Base-by-base conservation (phyloP, 2,888 invertebrate genomes). In the Eurytoma adleriae region DNA sequence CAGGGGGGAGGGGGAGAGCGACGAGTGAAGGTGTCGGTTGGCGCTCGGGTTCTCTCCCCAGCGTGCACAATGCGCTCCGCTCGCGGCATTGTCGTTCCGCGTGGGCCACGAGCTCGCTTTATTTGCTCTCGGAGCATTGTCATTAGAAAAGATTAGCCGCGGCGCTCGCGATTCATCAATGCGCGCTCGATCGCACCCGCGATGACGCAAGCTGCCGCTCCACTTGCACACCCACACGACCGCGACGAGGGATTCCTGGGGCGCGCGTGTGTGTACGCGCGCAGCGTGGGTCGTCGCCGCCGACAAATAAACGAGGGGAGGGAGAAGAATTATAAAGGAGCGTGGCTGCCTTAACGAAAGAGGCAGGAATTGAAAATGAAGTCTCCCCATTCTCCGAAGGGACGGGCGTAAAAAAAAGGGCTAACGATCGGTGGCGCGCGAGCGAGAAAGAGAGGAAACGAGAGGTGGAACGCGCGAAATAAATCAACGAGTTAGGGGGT, bases 401-500 rank as follows among this genome's bases (percentile, higher is more conserved):
- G 70, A 56, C 54, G 13, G 16, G 13, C 20, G 14, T 30, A 72
- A 68, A 64, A 68, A 64, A 79, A 75, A 66, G 64, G 69, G 66
- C 64, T 79, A 79, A 79, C 79, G 79, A 79, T 40, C 10, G 40
- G 10, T 40, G 40, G 40, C 40, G 40, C 40, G 79, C 61, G 59
- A 52, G 66, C 30, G 48, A 24, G 40, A 27, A 59, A 73, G 40
- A 27, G 67, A 73, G 68, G 68, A 74, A 75, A 73, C 52, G 78
- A 78, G 72, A 78, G 78, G 64, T 62, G 48, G 70, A 66, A 56
- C 57, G 62, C 79, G 75, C 74, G 69, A 79, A 79, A 79, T 79
- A 79, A 79, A 79, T 79, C 79, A 72, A 75, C 40, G 40, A 40
- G 40, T 40, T 40, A 74, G 56, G 54, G 72, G 72, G 30, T 40